A percentile compares a stretch with the other conserved stretches of the same genome.
Conservation (phyloP, 2,797 vertebrate genomes). For the Falco rusticolus region DNA sequence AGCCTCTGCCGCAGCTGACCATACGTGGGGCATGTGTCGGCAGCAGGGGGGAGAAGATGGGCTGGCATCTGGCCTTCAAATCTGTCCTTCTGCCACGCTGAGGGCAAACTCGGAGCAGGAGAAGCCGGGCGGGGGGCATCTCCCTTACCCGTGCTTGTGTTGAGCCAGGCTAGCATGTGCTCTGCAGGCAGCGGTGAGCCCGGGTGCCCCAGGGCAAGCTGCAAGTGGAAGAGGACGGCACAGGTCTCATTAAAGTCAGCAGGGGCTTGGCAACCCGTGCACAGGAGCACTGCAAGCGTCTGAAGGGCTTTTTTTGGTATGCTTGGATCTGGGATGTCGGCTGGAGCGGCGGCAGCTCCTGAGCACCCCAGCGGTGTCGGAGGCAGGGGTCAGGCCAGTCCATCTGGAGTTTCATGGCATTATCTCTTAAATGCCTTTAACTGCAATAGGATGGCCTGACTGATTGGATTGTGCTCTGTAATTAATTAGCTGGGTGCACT, state of each 20-base stretch:
- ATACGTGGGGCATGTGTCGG: neutral
- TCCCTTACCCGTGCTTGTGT: neutral
- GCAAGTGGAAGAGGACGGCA: neutral
- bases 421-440: constrained; percentile 49
- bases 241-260: neutral
- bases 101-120: neutral
- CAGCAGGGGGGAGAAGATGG: neutral
- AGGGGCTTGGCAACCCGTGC: neutral
- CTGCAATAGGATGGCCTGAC: constrained; percentile 30
- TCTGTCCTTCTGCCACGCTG: neutral
- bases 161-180: neutral
- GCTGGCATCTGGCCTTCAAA: neutral
- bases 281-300: neutral
- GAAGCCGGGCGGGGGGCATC: neutral
- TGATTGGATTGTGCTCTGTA: constrained; percentile 56
- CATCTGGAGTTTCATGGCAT: constrained; percentile 46
- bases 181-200: accelerated
- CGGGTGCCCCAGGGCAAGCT: neutral
- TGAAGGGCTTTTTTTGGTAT: accelerated
- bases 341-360: accelerated
- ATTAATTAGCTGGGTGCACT: constrained; percentile 41
- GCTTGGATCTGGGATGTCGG: neutral
- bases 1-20: neutral
- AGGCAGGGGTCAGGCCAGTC: neutral
- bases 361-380: neutral